Conservation (phyloP, 2,113 vertebrate species). For the Tragelaphus imberbis region DNA sequence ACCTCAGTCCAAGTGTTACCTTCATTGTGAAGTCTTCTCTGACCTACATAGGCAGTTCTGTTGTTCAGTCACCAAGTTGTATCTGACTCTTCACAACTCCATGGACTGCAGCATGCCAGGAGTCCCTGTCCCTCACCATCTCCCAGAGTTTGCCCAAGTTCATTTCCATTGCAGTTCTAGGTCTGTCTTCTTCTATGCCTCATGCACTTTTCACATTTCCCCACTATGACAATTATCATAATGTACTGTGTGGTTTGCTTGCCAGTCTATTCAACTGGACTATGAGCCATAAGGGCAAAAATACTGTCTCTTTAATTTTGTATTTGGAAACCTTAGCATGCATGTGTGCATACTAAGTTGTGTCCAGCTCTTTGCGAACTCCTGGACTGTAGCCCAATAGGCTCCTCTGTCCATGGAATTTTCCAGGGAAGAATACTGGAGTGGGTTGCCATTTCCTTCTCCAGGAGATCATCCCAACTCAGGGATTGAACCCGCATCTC, state of each 20-base stretch:
- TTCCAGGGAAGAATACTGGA: background rate
- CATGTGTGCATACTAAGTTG: background rate
- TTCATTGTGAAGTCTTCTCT: background rate
- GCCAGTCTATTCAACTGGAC: background rate
- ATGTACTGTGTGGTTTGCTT: background rate
- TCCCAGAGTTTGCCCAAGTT: background rate
- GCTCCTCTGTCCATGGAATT: background rate
- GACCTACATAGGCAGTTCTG: background rate
- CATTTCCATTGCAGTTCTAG: background rate
- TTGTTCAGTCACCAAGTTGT: background rate
- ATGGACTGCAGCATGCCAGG: background rate
- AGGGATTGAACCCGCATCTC: background rate
- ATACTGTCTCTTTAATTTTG: background rate
- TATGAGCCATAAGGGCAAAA: background rate
- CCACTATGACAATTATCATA: background rate
- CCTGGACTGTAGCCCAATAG: background rate
- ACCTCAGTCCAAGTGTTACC: background rate
- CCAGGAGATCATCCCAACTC: background rate
- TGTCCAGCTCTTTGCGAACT: background rate
- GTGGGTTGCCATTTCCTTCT: background rate
- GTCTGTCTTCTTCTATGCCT: background rate
- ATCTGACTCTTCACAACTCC: background rate
- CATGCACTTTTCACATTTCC: background rate
- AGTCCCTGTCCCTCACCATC: background rate
- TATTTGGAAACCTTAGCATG: conserved; percentile 5